A percentile compares a stretch with the other conserved stretches of the same genome.
Conservation (phyloP, 2,797 vertebrate genomes). For the Cetoscarus ocellatus region DNA sequence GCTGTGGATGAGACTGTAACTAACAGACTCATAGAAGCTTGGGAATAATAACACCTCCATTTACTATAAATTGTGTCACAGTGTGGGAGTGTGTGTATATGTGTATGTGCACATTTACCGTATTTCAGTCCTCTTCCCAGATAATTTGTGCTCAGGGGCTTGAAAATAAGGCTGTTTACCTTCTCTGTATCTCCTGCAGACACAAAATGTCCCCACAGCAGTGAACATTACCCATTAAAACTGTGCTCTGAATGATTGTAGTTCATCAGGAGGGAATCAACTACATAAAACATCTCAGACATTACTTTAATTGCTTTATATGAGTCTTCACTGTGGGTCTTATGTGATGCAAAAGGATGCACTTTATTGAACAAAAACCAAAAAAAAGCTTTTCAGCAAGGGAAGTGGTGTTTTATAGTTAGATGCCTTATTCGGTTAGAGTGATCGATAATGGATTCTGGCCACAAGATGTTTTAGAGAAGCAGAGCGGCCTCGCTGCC, state of each 20-base stretch:
- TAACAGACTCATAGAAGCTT: slow-evolving; percentile 19
- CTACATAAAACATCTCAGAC: not conserved
- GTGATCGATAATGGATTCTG: slow-evolving; percentile 25
- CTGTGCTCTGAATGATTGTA: not conserved
- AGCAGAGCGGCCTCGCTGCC: slow-evolving; percentile 4
- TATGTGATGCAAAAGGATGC: not conserved
- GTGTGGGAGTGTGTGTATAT: not conserved
- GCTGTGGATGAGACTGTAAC: slow-evolving; percentile 26
- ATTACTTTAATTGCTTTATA: not conserved
- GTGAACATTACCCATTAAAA: not conserved
- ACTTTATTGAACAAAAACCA: slow-evolving; percentile 2
- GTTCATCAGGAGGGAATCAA: not conserved
- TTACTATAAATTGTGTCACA: slow-evolving; percentile 15
- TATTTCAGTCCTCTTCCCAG: not conserved
- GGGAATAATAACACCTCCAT: slow-evolving; percentile 31
- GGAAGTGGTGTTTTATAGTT: slow-evolving; percentile 4
- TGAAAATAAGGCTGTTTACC: slow-evolving; percentile 1
- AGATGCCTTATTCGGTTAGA: slow-evolving; percentile 16
- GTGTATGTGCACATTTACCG: not conserved
- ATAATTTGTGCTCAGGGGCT: not conserved
- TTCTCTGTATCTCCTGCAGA: not conserved
- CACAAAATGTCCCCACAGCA: not conserved
- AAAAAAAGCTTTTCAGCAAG: slow-evolving; percentile 5
- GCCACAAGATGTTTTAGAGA: slow-evolving; percentile 24
- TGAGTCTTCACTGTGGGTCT: not conserved